phyloP scores from a whole-genome alignment of 2,113 vertebrate genomes.

The Notechis scutatus region DNA sequence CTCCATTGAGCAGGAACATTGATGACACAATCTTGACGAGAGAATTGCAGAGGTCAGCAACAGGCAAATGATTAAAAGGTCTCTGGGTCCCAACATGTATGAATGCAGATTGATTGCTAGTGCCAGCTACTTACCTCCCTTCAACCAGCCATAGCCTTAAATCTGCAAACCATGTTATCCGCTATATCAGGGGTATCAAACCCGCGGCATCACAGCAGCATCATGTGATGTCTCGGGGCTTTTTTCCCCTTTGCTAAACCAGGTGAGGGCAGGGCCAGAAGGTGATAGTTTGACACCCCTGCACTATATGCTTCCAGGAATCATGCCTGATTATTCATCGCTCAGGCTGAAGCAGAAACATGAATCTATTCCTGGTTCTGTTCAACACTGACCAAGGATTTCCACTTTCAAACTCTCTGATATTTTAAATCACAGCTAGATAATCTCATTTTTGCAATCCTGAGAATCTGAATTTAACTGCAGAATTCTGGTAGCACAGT shows the following conservation, averaged over 20 bases:
- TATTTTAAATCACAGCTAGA: background rate
- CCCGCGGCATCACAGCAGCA: too few relatives aligned
- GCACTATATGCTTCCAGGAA: background rate
- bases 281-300: too few relatives aligned
- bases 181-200: too few relatives aligned
- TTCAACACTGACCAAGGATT: background rate
- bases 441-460: background rate
- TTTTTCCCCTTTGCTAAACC: too few relatives aligned
- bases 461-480: background rate
- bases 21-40: background rate
- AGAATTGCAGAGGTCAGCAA: background rate
- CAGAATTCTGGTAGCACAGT: background rate
- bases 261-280: too few relatives aligned
- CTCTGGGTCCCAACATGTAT: background rate
- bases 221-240: too few relatives aligned
- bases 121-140: background rate
- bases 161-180: background rate
- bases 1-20: background rate
- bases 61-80: slow-evolving; percentile 9
- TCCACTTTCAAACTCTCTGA: background rate
- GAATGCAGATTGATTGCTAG: background rate
- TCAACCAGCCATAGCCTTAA: background rate
- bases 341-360: background rate
- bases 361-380: background rate
- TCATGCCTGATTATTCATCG: background rate